Base-by-base conservation (phyloP, 1,140 invertebrate species). In the Chironomus tepperi region DNA sequence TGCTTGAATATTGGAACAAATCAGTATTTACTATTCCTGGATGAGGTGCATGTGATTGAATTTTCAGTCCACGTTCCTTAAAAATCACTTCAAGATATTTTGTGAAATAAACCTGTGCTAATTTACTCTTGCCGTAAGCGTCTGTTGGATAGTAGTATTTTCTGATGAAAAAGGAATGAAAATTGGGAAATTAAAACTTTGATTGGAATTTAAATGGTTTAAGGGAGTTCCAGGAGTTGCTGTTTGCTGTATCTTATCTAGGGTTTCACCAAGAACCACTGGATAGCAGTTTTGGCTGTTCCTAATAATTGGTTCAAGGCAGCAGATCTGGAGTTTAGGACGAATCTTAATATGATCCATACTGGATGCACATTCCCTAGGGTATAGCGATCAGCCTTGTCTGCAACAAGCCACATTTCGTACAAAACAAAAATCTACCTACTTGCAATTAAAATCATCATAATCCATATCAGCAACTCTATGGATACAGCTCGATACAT, bases 21-120 rank as follows among this genome's bases (percentile, higher is more conserved):
- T 92, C 91, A 1, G 94, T 95, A 80, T 92, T 87, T 1, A 96
- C 91, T 57, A 97, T 85, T n/a, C 95, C 95, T 7, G 95, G 95
- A 86, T 97, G 95, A 10, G 96, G 89, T 0, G 90, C 87, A 79
- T 90, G 90, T 0, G 88, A 85, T 80, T 88, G 87, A 2, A 97
- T 87, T 73, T 83, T 81, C 7, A 70, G 19, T 1, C 18, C 19
- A 21, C 65, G 65, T 10, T 70, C 65, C 18, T 70, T 70, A 15
- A 93, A 79, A 3, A 88, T 76, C 8, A 83, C 83, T 77, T 93
- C 87, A 15, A 96, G 81, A 78, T 87, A 87, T 76, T 88, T 88
- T 3, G 93, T 90, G 76, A 88, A 91, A 81, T 95, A 85, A 70
- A 95, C 84, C 84, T 96, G 92, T 42, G 93, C 92, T 73, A 96